Percentiles rank a stretch among this genome's conserved stretches.
Evolutionary conservation across 2,888 invertebrate species (phyloP).

Genomic region (Scaptomyza caliginosa): DNA sequence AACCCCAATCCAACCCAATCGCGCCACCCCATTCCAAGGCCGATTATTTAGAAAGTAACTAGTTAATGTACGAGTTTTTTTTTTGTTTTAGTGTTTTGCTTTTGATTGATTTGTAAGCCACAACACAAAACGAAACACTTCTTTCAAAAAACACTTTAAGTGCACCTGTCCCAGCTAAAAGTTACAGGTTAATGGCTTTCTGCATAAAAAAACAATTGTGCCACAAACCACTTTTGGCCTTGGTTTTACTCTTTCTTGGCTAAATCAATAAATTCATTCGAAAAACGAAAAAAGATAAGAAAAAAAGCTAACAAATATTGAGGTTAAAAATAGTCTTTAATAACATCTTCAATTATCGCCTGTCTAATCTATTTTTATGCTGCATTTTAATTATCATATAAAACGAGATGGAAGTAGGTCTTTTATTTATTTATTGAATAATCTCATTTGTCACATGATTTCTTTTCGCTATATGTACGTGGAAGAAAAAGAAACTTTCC

Average conservation of each 20-base stretch:
- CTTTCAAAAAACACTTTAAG: too few relatives aligned
- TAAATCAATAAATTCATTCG: constrained; percentile 3
- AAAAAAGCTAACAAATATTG: too few relatives aligned
- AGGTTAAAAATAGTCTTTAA: constrained; percentile 32
- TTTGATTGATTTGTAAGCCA: background rate
- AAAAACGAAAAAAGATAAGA: too few relatives aligned
- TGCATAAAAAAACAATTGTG: too few relatives aligned
- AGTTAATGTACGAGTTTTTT: background rate
- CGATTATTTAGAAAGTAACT: constrained; percentile 5
- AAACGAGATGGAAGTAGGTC: background rate
- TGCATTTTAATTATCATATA: too few relatives aligned
- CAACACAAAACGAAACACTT: too few relatives aligned
- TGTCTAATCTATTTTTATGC: constrained; percentile 54
- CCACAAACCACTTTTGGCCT: constrained; percentile 15
- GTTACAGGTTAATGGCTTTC: constrained; percentile 5
- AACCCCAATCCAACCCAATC: constrained; percentile 13
- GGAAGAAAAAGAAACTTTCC: constrained; percentile 56
- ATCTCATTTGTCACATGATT: constrained; percentile 45
- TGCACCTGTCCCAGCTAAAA: background rate
- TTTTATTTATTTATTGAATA: background rate
- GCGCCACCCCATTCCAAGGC: background rate
- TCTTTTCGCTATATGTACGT: background rate
- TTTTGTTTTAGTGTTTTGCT: background rate
- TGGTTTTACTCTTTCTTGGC: background rate
- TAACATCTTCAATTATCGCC: constrained; percentile 55